phyloP scores from a whole-genome alignment of 2,113 vertebrate species.

The Typhlomys cinereus region DNA sequence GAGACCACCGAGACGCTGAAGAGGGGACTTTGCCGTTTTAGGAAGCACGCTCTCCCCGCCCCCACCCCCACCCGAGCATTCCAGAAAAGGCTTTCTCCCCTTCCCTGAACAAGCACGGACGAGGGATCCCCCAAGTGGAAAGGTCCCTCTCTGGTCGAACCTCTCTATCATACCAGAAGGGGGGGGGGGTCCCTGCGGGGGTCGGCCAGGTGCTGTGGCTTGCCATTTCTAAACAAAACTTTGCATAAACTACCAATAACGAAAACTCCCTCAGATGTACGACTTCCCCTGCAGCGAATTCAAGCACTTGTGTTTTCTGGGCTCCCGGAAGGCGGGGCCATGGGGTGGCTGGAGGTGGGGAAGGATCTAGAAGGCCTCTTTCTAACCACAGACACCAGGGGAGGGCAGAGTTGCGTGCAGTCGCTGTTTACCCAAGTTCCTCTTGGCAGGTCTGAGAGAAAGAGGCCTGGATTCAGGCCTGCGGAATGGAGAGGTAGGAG shows the following conservation, averaged over 20 bases:
- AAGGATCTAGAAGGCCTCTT: background rate
- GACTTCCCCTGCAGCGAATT: background rate
- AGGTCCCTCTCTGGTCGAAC: background rate
- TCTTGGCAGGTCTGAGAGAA: background rate
- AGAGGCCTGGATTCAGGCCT: background rate
- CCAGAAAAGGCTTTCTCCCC: background rate
- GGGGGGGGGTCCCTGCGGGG: background rate
- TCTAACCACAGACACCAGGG: background rate
- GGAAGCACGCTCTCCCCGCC: background rate
- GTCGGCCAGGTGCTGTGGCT: background rate
- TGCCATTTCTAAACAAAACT: background rate
- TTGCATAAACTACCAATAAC: background rate
- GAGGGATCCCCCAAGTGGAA: background rate
- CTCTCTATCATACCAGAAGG: rapidly evolving
- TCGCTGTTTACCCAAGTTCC: background rate
- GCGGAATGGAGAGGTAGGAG: background rate
- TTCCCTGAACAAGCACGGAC: background rate
- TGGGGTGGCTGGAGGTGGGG: too few species aligned
- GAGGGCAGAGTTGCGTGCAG: background rate
- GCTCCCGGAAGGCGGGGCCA: background rate
- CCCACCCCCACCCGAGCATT: background rate
- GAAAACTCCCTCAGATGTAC: background rate
- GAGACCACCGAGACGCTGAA: background rate
- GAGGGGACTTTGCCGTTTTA: background rate
- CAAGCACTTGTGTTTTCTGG: background rate